phyloP scores from a whole-genome alignment of 2,888 invertebrate genomes.

The Scotopteryx bipunctaria region DNA sequence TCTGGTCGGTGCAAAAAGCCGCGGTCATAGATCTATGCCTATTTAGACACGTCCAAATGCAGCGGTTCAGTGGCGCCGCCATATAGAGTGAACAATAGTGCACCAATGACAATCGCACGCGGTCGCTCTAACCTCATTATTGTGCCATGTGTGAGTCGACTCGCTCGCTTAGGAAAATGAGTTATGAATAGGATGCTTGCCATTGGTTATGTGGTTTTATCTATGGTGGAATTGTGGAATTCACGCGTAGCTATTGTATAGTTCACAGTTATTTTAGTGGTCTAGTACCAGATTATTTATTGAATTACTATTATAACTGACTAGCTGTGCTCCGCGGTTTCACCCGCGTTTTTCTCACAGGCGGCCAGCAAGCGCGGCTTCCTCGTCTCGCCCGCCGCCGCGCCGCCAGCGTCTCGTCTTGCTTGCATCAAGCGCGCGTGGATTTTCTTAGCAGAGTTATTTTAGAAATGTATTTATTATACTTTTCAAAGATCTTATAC shows the following conservation, averaged over 20 bases:
- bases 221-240: slow-evolving; percentile 12
- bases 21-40: slow-evolving; percentile 78
- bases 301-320: too few species aligned
- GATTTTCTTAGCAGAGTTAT: too few species aligned
- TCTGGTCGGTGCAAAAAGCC: slow-evolving; percentile 64
- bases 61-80: slow-evolving; percentile 71
- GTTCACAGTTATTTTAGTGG: slow-evolving; percentile 17
- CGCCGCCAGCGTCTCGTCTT: too few species aligned
- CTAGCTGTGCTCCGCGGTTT: too few species aligned
- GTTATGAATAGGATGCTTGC: slow-evolving; percentile 39
- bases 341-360: too few species aligned
- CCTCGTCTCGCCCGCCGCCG: too few species aligned
- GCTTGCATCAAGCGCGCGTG: too few species aligned
- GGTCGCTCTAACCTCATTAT: slow-evolving; percentile 69
- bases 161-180: slow-evolving; percentile 39
- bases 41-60: slow-evolving; percentile 75
- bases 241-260: slow-evolving; percentile 17
- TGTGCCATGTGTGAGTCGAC: slow-evolving; percentile 63
- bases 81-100: slow-evolving; percentile 80
- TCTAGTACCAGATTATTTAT: background rate
- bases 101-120: slow-evolving; percentile 73
- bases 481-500: too few species aligned
- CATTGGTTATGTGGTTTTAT: slow-evolving; percentile 22
- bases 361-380: too few species aligned
- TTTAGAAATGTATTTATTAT: too few species aligned